Evolutionary conservation across 92 coral and sea anemone species (phyloP), one percentile per base, ranked within the genome.

Genomic region (Nematostella vectensis): DNA sequence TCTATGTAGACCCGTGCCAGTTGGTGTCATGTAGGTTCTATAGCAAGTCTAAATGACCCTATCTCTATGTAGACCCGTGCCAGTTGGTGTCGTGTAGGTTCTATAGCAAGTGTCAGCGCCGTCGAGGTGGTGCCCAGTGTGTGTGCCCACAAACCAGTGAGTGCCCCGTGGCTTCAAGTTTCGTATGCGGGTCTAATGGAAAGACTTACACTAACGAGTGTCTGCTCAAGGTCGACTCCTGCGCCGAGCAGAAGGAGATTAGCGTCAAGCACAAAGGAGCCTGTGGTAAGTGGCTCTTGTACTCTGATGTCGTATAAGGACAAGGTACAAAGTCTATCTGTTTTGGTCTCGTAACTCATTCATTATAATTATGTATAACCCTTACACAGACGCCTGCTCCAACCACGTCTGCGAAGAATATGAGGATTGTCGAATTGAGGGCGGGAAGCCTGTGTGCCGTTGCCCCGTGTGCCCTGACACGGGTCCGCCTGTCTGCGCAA

Each of bases 171-270:
- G 40, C 49, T 40, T 43, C 21, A 0, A 75, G 68, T 31, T 78
- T 83, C 24, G 96, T 87, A 31, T 93, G 99, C 52, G 99, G 93
- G 12, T 73, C 78, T 16, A 65, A 86, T 63, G 68, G 83, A 10
- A 71, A 68, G 61, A 72, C 71, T 0, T 87, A 93, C 50, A 63
- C 50, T 31, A 93, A 54, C 61, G 68, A 79, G 65, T 93, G 99
- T 29, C 60, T 67, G 17, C 78, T 93, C 30, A 71, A 65, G 67
- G 79, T 74, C 2, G 71, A 78, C 2, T 79, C 94, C 4, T 93
- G 99, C 33, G 53, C 71, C 21, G 48, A 29, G 25, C 61, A 64
- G 25, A 56, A 38, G 55, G 61, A 67, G 9, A 54, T 81, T 13
- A 51, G 56, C 16, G 69, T 65, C 20, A 50, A 61, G 30, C 83